Conservation (phyloP, 2,113 vertebrate genomes). For the Psephotus haematonotus region DNA sequence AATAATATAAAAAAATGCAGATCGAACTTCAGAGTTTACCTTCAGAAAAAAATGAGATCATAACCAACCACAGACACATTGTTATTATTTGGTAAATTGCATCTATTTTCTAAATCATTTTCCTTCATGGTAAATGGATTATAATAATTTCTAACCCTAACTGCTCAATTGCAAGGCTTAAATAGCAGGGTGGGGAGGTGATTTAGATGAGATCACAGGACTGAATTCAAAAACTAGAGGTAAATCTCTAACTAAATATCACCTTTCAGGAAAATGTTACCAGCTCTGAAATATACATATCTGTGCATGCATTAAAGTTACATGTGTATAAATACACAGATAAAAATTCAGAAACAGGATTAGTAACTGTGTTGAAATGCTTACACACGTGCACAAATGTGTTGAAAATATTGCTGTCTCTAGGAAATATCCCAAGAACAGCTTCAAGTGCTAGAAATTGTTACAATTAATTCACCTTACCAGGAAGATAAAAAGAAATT, state of each 20-base stretch:
- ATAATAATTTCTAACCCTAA: not conserved
- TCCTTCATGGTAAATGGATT: not conserved
- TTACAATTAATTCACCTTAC: not conserved
- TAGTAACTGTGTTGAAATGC: not conserved
- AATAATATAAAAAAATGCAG: not conserved
- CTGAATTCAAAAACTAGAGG: not conserved
- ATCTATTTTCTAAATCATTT: not conserved
- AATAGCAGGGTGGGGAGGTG: not conserved
- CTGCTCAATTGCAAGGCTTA: not conserved
- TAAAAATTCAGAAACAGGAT: not conserved
- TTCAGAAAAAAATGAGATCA: not conserved
- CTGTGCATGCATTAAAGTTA: not conserved
- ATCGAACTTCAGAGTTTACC: not conserved
- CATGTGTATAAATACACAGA: not conserved
- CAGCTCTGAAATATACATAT: not conserved
- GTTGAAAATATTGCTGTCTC: not conserved
- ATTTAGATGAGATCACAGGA: not conserved
- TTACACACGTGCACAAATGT: not conserved
- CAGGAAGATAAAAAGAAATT: slow-evolving; percentile 56
- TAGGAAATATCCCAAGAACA: slow-evolving; percentile 6
- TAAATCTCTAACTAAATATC: not conserved
- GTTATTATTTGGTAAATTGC: not conserved
- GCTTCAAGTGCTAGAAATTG: not conserved
- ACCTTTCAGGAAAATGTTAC: not conserved
- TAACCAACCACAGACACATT: not conserved